Evolutionary conservation across 2,113 vertebrate genomes (phyloP), one percentile per base, ranked within the genome.

Genomic region (Tachuris rubrigastra): DNA sequence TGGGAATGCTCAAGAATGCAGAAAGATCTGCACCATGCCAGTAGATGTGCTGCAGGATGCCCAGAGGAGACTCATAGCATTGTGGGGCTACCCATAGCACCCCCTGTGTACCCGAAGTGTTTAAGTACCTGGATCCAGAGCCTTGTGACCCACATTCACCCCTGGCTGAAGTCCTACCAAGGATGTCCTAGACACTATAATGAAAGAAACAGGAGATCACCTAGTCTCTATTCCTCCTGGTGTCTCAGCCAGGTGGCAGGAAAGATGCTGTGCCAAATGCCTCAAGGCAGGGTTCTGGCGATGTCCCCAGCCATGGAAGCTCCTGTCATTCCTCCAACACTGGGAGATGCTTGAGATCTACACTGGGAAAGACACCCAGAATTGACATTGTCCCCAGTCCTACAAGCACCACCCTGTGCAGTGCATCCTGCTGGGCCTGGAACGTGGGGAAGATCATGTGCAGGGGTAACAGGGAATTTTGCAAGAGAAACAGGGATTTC

Each of bases 381-480:
- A 65, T 16, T 21, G 59, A n/a, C 27, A 23, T 0, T 75, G 9
- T 11, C 35, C 19, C 19, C 0, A 1, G 2, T 44, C 35, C 18
- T 44, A 44, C 16, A 58, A 59, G 52, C 22, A 73, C 24, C 19
- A 39, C 31, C 3, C 28, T 4, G 1, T 28, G 13, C 23, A 37
- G 15, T 5, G 20, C 8, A 15, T 90, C 22, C n/a, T 44, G 17
- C 24, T 3, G 1, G 33, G 10, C 6, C 20, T 58, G 27, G 39
- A 16, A 72, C 0, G 0, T n/a, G 4, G 24, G 27, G 24, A 78
- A 9, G 65, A 56, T 27, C 4, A 0, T 9, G 8, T 0, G 0
- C 23, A 44, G 55, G 52, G 9, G 52, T 67, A 16, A 16, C 19
- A 50, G 52, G 0, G 3, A 41, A 8, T 35, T 91, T 28, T 55